Base-by-base conservation (phyloP, 2,797 vertebrate genomes). In the Enteromius trimaculatus region DNA sequence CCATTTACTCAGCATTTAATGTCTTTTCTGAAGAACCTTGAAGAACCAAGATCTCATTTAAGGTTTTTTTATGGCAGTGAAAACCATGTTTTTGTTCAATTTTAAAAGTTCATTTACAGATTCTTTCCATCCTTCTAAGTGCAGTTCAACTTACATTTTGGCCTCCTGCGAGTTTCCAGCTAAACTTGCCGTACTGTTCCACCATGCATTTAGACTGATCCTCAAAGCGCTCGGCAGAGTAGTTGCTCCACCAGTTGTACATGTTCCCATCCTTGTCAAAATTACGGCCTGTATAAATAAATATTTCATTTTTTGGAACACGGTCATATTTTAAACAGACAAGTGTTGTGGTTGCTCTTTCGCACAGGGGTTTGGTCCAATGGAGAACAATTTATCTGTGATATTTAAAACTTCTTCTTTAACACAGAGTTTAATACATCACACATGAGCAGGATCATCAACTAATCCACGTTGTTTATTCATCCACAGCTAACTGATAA, bases 191-290 rank as follows among this genome's bases (percentile, higher is more conserved):
- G 0, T 99, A 99, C 83, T 99, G 98, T 75, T 96, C 92, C 78
- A 98, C 93, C 97, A 99, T 97, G 91, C 98, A 99, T 71, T 95
- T 94, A 0, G 98, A 97, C 89, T 97, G 97, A 53, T 96, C 94
- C 88, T 95, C 96, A 90, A 99, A 99, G 88, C 96, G 96, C 88
- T 94, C 94, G 0, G 97, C 96, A 0, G 97, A 99, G 93, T 95
- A 97, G 90, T 98, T 97, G 88, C 97, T 99, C 97, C 98, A 99
- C 98, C 98, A 99, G 89, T 99, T 97, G 71, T 97, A 89, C 97
- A 99, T 97, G 82, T 99, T 99, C 19, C 98, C 97, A 0, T 98
- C 94, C 89, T 97, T 96, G 92, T 99, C 98, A 60, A 98, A 99
- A 92, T 99, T 99, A 58, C 97, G 95, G 13, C 98, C 98, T 99